phyloP scores from a whole-genome alignment of 2,888 invertebrate genomes.

The Mantis religiosa region DNA sequence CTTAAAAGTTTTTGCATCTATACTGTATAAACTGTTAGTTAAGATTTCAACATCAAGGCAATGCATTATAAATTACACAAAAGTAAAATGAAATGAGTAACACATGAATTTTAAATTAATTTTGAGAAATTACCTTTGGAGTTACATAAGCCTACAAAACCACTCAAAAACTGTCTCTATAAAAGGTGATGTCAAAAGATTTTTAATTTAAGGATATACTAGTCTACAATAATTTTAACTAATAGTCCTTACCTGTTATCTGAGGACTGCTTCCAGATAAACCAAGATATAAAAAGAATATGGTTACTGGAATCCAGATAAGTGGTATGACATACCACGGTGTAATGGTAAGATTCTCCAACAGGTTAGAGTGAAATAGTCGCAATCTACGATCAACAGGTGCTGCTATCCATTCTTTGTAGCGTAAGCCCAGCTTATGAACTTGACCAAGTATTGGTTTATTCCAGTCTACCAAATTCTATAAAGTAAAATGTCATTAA shows the following conservation, averaged over 20 bases:
- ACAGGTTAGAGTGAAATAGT: conserved; percentile 59
- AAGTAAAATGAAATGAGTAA: no score
- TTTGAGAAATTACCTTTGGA: no score
- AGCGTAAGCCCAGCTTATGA: conserved; percentile 56
- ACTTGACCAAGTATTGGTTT: conserved; percentile 67
- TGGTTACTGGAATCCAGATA: conserved; percentile 67
- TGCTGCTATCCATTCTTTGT: conserved; percentile 69
- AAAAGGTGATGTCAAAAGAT: no score
- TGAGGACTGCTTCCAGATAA: neutral
- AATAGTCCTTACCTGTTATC: neutral
- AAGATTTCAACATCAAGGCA: no score
- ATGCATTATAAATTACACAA: no score
- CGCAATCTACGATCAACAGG: conserved; percentile 67
- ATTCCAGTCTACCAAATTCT: conserved; percentile 73
- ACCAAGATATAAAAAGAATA: conserved; percentile 45
- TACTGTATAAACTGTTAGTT: no score
- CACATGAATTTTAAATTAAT: no score
- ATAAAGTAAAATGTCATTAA: conserved; percentile 35
- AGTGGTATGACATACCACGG: conserved; percentile 72
- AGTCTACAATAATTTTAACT: neutral
- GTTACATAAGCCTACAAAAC: no score
- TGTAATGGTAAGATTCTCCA: conserved; percentile 66
- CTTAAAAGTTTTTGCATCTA: no score
- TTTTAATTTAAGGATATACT: no score
- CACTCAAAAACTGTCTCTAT: no score